Base-by-base conservation (phyloP, 2,797 vertebrate genomes). In the Cirrhinus molitorella region DNA sequence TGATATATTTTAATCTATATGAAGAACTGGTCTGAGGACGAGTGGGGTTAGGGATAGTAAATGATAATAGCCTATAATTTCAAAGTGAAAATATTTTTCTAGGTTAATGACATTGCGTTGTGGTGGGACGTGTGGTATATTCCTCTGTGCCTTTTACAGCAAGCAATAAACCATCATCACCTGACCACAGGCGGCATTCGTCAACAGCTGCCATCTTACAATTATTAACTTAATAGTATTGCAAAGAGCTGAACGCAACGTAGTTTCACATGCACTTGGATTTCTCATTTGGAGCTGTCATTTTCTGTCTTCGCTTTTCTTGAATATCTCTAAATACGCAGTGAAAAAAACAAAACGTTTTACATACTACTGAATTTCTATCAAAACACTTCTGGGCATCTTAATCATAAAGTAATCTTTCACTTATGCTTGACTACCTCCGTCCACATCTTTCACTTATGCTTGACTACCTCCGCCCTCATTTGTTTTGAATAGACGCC, bases 161-260 rank as follows among this genome's bases (percentile, higher is more conserved):
- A 57, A 75, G 21, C 40, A 14, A 61, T 81, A 63, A 81, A 47
- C 65, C 23, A 59, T 61, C 40, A 23, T 61, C 53, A 61, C 55
- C 40, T 61, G 79, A 61, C 40, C 53, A 31, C 67, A 71, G 34
- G 25, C 63, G 23, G 9, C 21, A 40, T 72, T 61, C 28, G 19
- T 49, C 8, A 31, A 80, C 28, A 49, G 40, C 55, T 81, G 79
- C 79, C 79, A 72, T 81, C 13, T 61, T 81, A 70, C 8, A 61
- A 72, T 63, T 10, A 72, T 63, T 63, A 72, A 63, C 79, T 40
- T 53, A 12, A 49, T 11, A 40, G 40, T 68, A 43, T 68, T 43
- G 49, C 17, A 68, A 25, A 12, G 21, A 37, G 47, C 2, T 37
- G 21, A 65, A 13, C 5, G 11, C 76, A 68, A 40, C 8, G 13